Percentiles rank a stretch among this genome's conserved stretches.
phyloP scores from a whole-genome alignment of 2,113 vertebrate genomes.

The Eudyptes chrysolophus region DNA sequence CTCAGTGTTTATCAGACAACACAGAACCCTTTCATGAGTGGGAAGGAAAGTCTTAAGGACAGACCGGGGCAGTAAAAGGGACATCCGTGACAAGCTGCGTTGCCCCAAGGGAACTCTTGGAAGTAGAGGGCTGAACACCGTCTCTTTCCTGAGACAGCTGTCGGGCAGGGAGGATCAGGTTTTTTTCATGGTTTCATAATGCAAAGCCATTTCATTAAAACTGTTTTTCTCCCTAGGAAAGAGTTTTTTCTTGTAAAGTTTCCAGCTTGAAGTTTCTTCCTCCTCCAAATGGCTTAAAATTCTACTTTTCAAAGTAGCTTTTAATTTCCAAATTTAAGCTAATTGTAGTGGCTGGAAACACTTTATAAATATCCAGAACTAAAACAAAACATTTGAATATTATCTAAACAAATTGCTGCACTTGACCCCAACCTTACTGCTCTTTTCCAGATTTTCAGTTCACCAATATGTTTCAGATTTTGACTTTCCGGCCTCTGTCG shows the following conservation, averaged over 20 bases:
- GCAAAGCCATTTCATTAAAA: neutral
- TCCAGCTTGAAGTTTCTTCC: neutral
- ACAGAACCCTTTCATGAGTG: neutral
- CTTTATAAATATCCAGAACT: neutral
- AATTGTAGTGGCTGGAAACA: neutral
- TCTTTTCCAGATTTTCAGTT: slow-evolving; percentile 22
- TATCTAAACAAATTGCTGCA: slow-evolving; percentile 27
- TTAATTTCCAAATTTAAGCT: slow-evolving; percentile 32
- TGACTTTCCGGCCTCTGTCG: neutral
- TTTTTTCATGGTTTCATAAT: neutral
- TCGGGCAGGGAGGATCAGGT: neutral
- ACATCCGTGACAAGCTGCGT: neutral
- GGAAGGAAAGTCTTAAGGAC: neutral
- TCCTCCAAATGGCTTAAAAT: neutral
- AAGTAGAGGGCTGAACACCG: neutral
- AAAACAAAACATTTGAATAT: neutral
- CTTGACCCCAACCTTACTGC: neutral
- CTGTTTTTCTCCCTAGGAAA: neutral
- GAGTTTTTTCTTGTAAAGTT: neutral
- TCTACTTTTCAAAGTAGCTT: neutral
- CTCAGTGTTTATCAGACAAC: slow-evolving; percentile 32
- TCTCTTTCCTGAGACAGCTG: neutral
- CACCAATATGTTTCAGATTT: neutral
- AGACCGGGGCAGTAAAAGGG: neutral
- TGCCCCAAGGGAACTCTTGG: neutral